Evolutionary conservation across 2,113 vertebrate genomes (phyloP), one percentile per base, ranked within the genome.

Genomic region (Panthera uncia): DNA sequence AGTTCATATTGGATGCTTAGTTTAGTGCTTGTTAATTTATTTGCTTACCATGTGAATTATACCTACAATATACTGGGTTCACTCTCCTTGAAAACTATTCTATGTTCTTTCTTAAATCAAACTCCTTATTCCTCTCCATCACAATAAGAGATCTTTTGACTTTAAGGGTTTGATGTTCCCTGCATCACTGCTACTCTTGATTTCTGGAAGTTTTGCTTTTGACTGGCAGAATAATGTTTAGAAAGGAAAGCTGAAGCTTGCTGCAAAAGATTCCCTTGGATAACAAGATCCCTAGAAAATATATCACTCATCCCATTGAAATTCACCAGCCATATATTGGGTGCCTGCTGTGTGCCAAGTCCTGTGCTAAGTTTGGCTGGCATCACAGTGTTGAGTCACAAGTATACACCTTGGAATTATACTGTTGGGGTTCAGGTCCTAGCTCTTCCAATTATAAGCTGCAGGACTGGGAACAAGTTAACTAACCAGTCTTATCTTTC

Each of bases 181-280:
- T 78, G 21, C 2, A 84, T 55, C 41, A 91, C 57, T 52, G 63
- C 18, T 48, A 38, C 12, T 57, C 74, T 61, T 80, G 65, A 84
- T 81, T 97, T 88, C 69, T 84, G 18, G 1, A 95, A 41, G 61
- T 74, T 78, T 93, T 90, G 21, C 81, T 97, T 85, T 95, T 45
- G 38, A 41, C 27, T 94, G 41, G 41, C 10, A 94, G 71, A 92
- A 89, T 36, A n/a, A n/a, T 18, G 48, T 84, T 90, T 87, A 65
- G 31, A 90, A 79, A 89, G 21, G 16, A 74, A 91, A 57, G 11
- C 50, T 57, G 31, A 87, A 80, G 50, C 5, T 45, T 69, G 4
- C 14, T 88, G 55, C 31, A 1, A 79, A 96, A 94, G 3, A 68
- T 41, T 50, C 14, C 33, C 33, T 80, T 50, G 16, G 33, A 84